Evolutionary conservation across 23 tunicate genomes (phyloP), one percentile per base, ranked within the genome.

Genomic region (Botrylloides violaceus): DNA sequence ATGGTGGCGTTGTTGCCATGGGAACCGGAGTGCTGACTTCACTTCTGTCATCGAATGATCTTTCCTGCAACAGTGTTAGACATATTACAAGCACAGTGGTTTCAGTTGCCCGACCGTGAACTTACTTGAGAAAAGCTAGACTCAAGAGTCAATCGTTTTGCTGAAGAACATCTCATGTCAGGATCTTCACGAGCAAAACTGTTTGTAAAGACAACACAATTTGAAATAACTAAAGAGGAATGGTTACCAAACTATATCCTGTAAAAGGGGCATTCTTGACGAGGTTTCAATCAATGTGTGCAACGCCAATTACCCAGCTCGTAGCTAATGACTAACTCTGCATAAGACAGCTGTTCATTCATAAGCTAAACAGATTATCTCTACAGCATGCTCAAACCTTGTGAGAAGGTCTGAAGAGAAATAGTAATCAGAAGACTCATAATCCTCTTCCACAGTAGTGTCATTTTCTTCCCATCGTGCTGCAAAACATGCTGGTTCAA

Each of bases 21-120:
- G 74, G 74, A 9, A 68, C 74, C 37, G 74, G 74, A 19, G 74
- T 68, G 26, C 36, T 56, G 29, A 21, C 37, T 68, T 28, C 74
- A 68, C 74, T 68, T 26, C 58, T 63, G 32, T 9, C 70, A 28
- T 43, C 53, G 53, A 43, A 43, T 43, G 53, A 43, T 43, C 53
- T 43, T 43, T 43, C 53, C 53, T 43, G 53, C 53, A 9, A 43
- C 9, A 43, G 15, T 9, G 15, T n/a, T n/a, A 43, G 15, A 43
- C 53, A 9, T 15, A 7, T 43, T 43, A 7, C 53, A 43, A 43
- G 53, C 15, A 43, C 53, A 9, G 12, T 7, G 15, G 15, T 43
- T 7, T 43, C 15, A 7, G 53, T 43, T 9, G 15, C 15, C 9
- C 15, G 9, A 43, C 9, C 15, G 9, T 43, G 15, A 7, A 43